phyloP scores from a whole-genome alignment of 2,797 vertebrate genomes.

The Acanthurus tractus region DNA sequence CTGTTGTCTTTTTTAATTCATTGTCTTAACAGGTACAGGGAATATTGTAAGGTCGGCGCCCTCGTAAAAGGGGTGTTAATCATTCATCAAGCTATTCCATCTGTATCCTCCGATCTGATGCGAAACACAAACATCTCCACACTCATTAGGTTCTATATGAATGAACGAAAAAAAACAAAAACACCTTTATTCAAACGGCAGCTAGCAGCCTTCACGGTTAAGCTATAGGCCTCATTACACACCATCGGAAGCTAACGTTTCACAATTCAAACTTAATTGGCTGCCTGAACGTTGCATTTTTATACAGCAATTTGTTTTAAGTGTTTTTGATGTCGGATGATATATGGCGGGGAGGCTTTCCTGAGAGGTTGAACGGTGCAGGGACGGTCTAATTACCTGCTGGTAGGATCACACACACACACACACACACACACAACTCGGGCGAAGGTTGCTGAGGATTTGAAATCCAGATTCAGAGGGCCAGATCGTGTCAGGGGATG shows the following conservation, averaged over 20 bases:
- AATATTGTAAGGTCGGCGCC: slow-evolving; percentile 41
- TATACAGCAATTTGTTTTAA: slow-evolving; percentile 56
- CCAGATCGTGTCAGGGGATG: slow-evolving; percentile 47
- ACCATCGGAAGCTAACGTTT: slow-evolving; percentile 57
- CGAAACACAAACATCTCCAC: slow-evolving; percentile 32
- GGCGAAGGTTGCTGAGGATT: slow-evolving; percentile 41
- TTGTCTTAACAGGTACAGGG: slow-evolving; percentile 37
- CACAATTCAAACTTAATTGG: slow-evolving; percentile 69
- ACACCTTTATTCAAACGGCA: slow-evolving; percentile 46
- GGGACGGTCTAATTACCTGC: slow-evolving; percentile 55
- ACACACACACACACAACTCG: slow-evolving; percentile 25
- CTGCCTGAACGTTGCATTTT: slow-evolving; percentile 63
- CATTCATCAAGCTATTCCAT: slow-evolving; percentile 57
- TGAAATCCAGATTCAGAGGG: slow-evolving; percentile 44
- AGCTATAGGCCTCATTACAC: slow-evolving; percentile 68
- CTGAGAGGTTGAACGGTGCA: slow-evolving; percentile 24
- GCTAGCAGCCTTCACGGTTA: slow-evolving; percentile 56
- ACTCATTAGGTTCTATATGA: slow-evolving; percentile 50
- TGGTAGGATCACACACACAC: slow-evolving; percentile 41
- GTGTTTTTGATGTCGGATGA: slow-evolving; percentile 64
- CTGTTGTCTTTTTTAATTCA: slow-evolving; percentile 49
- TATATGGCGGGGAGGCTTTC: slow-evolving; percentile 9
- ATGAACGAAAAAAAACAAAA: slow-evolving; percentile 4
- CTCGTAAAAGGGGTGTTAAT: slow-evolving; percentile 48
- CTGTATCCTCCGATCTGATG: slow-evolving; percentile 44